Evolutionary conservation across 2,113 vertebrate genomes (phyloP), one percentile per base, ranked within the genome.

Genomic region (Coreoperca whiteheadi): DNA sequence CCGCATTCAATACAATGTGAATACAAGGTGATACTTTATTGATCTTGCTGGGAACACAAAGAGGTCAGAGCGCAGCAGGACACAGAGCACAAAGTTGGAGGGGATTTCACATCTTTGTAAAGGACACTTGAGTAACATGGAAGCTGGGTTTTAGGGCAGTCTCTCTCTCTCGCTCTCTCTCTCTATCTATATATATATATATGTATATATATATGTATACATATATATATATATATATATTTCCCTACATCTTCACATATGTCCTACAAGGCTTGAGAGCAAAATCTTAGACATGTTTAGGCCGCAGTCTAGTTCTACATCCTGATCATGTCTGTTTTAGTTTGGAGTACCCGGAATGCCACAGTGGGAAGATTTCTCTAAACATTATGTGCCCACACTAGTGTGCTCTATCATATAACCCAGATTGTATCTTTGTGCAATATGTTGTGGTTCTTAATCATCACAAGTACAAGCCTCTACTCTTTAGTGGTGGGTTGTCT

Each of bases 11-110:
- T 83, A 70, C 61, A 79, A 72, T 77, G 86, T 77, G 69, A 86
- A 88, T 82, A 82, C 67, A 69, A 77, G 57, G 81, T 60, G 81
- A 88, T 72, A 34, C 60, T 77, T 80, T 53, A 73, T 88, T 89
- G 87, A 89, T 89, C 76, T 75, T 46, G 16, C 20, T 50, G 60
- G 16, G 59, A 77, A 76, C 70, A 82, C 25, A 30, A 18, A 59
- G 51, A 81, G 64, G 87, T 79, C 76, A 78, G 64, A 83, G 68
- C 66, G 10, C 81, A 84, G 81, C 51, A 37, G 70, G 56, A 41
- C 77, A 77, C 28, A 34, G 54, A 79, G 30, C 46, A 72, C 28
- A 54, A 65, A 61, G n/a, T 64, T 69, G 18, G 28, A 82, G 32
- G 57, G 60, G 79, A 80, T 78, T 77, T 88, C 41, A 30, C 53